Conservation (phyloP, 2,113 vertebrate genomes). For the Ranitomeya imitator region DNA sequence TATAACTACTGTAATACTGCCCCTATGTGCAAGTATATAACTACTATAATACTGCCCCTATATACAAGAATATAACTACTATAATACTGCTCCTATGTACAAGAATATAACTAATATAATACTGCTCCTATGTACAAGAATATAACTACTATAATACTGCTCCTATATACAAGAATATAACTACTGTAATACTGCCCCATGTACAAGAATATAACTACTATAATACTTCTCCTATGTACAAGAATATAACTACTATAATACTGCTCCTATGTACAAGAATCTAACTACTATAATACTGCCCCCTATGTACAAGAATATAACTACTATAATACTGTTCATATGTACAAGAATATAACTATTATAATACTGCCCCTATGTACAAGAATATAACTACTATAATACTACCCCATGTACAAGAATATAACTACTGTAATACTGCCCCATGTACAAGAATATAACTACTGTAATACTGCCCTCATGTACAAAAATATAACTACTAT, state of each 20-base stretch:
- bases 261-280: background rate
- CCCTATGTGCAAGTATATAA: background rate
- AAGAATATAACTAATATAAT: slow-evolving; percentile 20
- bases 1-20: background rate
- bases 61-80: background rate
- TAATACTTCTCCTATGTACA: background rate
- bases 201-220: slow-evolving; percentile 1
- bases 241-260: background rate
- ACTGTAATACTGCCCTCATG: background rate
- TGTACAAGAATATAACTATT: background rate
- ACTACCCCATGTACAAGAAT: background rate
- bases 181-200: background rate
- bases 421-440: background rate
- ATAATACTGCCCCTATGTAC: background rate
- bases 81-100: background rate
- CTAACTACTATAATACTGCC: too few relatives aligned
- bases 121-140: slow-evolving; percentile 11
- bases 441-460: background rate
- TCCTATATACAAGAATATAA: background rate
- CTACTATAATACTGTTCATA: background rate
- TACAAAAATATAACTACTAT: background rate
- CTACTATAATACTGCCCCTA: background rate
- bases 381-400: background rate
- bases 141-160: slow-evolving; percentile 20
- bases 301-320: background rate